Evolutionary conservation across 37 sponge, comb jelly and placozoan genomes (phyloP).

Genomic region (Beroe forskalii): DNA sequence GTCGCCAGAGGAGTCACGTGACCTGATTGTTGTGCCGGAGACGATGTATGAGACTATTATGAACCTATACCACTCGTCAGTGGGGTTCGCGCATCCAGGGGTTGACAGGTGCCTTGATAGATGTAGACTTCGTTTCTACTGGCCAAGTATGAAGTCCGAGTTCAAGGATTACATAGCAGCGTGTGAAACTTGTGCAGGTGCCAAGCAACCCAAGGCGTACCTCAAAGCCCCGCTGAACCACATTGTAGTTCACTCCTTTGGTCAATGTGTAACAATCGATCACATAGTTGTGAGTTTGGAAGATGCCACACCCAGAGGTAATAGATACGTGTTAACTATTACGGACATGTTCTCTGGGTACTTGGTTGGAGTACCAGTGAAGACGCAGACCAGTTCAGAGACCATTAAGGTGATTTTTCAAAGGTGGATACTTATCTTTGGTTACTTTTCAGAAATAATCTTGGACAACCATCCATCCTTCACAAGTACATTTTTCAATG

Average conservation of each 20-base stretch:
- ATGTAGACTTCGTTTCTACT: background rate
- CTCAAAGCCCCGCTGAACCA: background rate
- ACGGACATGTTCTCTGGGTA: background rate
- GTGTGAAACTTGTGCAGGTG: background rate
- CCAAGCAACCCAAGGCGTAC: background rate
- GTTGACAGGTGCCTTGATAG: background rate
- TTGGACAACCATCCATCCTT: background rate
- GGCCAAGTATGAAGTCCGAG: background rate
- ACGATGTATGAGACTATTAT: background rate
- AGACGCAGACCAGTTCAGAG: background rate
- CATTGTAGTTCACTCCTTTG: background rate
- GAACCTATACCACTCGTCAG: background rate
- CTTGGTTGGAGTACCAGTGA: background rate
- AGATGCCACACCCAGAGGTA: background rate
- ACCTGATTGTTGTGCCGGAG: background rate
- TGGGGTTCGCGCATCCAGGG: background rate
- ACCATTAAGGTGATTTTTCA: background rate
- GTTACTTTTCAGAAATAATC: background rate
- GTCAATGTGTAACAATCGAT: background rate
- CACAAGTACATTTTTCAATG: background rate
- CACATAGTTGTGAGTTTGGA: background rate
- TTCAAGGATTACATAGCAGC: background rate
- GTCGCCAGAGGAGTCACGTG: background rate
- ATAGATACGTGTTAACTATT: background rate
- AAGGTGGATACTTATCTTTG: background rate